Percentiles rank a stretch among this genome's conserved stretches.
Conservation (phyloP, 2,797 vertebrate species). For the Megalops cyprinoides region DNA sequence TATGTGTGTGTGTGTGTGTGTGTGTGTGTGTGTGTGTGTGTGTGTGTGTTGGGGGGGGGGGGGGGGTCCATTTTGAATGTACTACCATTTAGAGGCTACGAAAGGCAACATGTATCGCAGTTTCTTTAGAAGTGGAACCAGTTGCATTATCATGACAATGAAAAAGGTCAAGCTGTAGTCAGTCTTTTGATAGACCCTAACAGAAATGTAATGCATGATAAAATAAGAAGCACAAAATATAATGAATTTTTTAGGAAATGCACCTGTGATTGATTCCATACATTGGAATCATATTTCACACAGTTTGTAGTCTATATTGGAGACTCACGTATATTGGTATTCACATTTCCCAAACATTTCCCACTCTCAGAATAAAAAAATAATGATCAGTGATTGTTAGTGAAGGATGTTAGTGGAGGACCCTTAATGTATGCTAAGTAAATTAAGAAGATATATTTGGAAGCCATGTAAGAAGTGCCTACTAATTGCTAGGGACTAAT, state of each 20-base stretch:
- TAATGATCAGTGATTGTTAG: slow-evolving; percentile 8
- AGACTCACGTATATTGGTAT: not conserved
- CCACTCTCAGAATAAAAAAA: not conserved
- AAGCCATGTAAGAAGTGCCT: not conserved
- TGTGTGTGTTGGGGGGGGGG: not conserved
- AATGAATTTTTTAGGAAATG: not conserved
- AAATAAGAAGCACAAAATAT: not conserved
- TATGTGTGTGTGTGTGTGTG: not conserved
- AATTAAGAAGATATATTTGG: not conserved
- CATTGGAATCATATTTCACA: too few species aligned
- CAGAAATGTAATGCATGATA: slow-evolving; percentile 23
- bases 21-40: slow-evolving; percentile 11
- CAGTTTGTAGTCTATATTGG: too few species aligned
- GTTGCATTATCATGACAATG: not conserved
- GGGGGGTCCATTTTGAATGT: too few species aligned
- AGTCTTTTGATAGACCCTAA: not conserved
- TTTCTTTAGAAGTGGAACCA: not conserved
- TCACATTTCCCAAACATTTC: not conserved
- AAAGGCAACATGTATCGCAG: not conserved
- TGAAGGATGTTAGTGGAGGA: not conserved
- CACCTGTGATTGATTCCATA: too few species aligned
- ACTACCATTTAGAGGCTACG: not conserved
- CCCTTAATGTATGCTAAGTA: not conserved
- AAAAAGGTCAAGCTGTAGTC: too few species aligned
- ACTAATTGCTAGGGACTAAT: slow-evolving; percentile 2